A percentile compares a stretch with the other conserved stretches of the same genome.
These are phyloP conservation scores for Drosophila biarmipes DNA, from an alignment of 1,140 invertebrate genomes.

Conservation along the genomic window DNA sequence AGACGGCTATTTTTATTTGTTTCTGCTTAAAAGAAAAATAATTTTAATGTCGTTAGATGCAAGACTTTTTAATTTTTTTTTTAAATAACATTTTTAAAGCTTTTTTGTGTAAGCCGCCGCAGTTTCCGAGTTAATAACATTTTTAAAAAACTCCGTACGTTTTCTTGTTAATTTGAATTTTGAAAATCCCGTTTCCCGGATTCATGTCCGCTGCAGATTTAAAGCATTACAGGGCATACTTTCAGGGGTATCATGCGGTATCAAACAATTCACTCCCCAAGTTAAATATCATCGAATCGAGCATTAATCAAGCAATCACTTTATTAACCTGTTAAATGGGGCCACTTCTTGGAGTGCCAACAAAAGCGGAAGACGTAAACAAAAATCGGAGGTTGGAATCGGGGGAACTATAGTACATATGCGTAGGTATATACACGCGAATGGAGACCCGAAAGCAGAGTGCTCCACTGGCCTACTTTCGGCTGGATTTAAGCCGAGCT, in stretches of 20 bases:
- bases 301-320: slow-evolving; percentile 15
- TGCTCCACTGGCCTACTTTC: slow-evolving; percentile 62
- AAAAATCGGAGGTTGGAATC: slow-evolving; percentile 23
- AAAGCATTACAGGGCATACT: neutral
- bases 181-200: too few relatives aligned
- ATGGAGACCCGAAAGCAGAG: slow-evolving; percentile 18
- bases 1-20: too few relatives aligned
- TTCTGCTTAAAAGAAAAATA: too few relatives aligned
- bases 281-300: slow-evolving; percentile 2
- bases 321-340: slow-evolving; percentile 27
- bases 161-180: too few relatives aligned
- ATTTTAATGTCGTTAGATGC: too few relatives aligned
- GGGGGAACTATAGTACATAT: slow-evolving; percentile 4
- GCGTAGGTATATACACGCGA: slow-evolving; percentile 1
- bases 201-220: neutral
- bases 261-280: neutral
- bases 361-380: slow-evolving; percentile 15
- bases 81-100: too few relatives aligned
- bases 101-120: too few relatives aligned
- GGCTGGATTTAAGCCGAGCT: slow-evolving; percentile 37
- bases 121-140: too few relatives aligned
- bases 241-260: neutral
- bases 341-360: slow-evolving; percentile 9
- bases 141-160: too few relatives aligned
- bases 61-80: too few relatives aligned